These are phyloP conservation scores for Apoda limacodes DNA, from an alignment of 2,888 invertebrate species.

Conservation along the genomic window DNA sequence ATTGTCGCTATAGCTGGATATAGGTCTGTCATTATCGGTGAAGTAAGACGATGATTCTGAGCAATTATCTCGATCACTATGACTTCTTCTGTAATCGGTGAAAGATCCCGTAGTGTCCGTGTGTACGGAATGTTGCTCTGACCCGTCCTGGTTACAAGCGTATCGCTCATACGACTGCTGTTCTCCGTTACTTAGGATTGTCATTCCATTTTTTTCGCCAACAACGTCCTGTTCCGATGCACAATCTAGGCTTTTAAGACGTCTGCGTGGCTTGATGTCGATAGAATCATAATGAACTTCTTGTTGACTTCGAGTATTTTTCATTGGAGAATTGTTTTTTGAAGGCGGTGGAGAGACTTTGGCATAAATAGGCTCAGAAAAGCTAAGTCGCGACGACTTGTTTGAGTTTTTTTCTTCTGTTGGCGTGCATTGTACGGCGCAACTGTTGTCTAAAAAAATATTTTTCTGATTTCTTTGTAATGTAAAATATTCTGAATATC, in stretches of 20 bases:
- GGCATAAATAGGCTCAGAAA: slow-evolving; percentile 61
- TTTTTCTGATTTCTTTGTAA: slow-evolving; percentile 54
- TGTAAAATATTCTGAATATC: slow-evolving; percentile 64
- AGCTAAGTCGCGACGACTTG: slow-evolving; percentile 48
- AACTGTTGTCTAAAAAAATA: slow-evolving; percentile 50
- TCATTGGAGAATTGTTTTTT: slow-evolving; percentile 48
- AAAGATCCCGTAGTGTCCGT: slow-evolving; percentile 54
- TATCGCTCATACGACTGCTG: slow-evolving; percentile 48
- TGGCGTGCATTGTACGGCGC: slow-evolving; percentile 48
- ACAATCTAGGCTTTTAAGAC: slow-evolving; percentile 55
- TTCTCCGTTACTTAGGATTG: slow-evolving; percentile 51
- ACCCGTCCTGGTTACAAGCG: slow-evolving; percentile 46
- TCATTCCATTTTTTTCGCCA: slow-evolving; percentile 42
- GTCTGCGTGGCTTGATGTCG: slow-evolving; percentile 57
- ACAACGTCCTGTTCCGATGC: slow-evolving; percentile 39
- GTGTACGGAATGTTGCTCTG: slow-evolving; percentile 58
- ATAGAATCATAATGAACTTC: slow-evolving; percentile 63
- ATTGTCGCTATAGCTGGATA: slow-evolving; percentile 64
- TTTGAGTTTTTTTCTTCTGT: slow-evolving; percentile 22
- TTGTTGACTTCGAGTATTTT: slow-evolving; percentile 37
- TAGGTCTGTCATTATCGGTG: slow-evolving; percentile 62
- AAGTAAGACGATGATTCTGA: slow-evolving; percentile 63
- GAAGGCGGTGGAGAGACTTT: slow-evolving; percentile 55
- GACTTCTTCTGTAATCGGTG: slow-evolving; percentile 56
- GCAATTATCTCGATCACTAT: slow-evolving; percentile 63